Evolutionary conservation across 2,888 invertebrate genomes (phyloP), one percentile per base, ranked within the genome.

Genomic region (Amblyjoppa fuscipennis): DNA sequence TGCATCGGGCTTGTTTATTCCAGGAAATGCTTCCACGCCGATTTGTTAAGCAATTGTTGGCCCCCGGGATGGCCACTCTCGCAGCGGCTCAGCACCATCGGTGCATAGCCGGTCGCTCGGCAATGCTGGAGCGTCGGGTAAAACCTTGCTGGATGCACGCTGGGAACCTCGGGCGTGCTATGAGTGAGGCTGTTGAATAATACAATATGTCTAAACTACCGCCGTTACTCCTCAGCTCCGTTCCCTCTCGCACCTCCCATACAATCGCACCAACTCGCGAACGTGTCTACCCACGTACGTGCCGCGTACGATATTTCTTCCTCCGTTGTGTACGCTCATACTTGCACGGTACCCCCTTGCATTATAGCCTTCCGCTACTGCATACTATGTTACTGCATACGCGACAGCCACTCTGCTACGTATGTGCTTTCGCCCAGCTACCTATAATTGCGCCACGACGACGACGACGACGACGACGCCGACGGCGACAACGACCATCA

Each of bases 11-110:
- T 88, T 86, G 88, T 87, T 89, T 88, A 87, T 89, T 89, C 87
- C 89, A 86, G 88, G 88, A 89, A 90, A 87, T 86, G 83, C 81
- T 87, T 84, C 78, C 59, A 79, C 80, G 77, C 81, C 88, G 86
- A 89, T 88, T 89, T 89, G 89, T 88, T 89, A 84, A 89, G 88
- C 87, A 90, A 90, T 87, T 88, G 87, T 89, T 87, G 78, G 64
- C 70, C 86, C 73, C 68, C 78, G 53, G 77, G 77, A 81, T 73
- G 68, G 68, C 61, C 76, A 80, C 49, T 71, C 81, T 61, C 75
- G 66, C 56, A 69, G 51, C 41, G 28, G 70, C 69, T 49, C 68
- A 49, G 53, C 28, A 66, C 51, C 49, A 66, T 20, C 59, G 13
- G 28, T 69, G 61, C 77, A 87, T 80, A 41, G 71, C 70, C 69